Conservation (phyloP, 2,888 invertebrate genomes). For the Sminthurinus aureus region DNA sequence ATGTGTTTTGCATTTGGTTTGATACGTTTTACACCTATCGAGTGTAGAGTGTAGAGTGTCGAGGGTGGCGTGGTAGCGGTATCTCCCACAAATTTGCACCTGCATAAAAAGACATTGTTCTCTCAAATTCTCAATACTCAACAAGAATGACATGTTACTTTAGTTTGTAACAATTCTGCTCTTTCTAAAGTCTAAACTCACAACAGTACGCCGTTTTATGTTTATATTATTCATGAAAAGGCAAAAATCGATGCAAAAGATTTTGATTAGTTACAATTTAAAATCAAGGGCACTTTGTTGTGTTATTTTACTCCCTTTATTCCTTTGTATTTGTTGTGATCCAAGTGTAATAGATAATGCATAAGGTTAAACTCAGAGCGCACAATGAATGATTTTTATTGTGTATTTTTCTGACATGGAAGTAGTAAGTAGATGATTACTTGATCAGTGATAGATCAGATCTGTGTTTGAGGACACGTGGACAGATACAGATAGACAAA, state of each 20-base stretch:
- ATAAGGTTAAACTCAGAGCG: background rate
- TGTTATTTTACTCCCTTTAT: background rate
- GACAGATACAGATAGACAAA: background rate
- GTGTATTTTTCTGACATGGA: background rate
- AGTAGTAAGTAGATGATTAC: no score
- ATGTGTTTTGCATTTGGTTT: no score
- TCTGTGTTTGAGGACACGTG: background rate
- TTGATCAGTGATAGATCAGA: background rate
- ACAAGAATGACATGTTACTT: no score
- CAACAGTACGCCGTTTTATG: no score
- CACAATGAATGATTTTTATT: background rate
- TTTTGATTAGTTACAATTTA: conserved; percentile 14
- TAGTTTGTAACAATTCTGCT: no score
- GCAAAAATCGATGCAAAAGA: background rate
- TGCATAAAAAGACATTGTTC: background rate
- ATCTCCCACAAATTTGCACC: no score
- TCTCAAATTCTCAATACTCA: background rate
- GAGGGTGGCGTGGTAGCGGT: no score
- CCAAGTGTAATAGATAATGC: background rate
- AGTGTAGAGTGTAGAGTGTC: no score
- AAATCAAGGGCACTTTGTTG: conserved; percentile 9
- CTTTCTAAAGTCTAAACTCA: no score
- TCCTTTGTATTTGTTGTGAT: conserved; percentile 8
- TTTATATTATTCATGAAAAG: background rate
- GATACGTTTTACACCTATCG: no score